These are phyloP conservation scores for Pseudomyrmex cubaensis DNA, from an alignment of 1,140 invertebrate species.

Conservation along the genomic window DNA sequence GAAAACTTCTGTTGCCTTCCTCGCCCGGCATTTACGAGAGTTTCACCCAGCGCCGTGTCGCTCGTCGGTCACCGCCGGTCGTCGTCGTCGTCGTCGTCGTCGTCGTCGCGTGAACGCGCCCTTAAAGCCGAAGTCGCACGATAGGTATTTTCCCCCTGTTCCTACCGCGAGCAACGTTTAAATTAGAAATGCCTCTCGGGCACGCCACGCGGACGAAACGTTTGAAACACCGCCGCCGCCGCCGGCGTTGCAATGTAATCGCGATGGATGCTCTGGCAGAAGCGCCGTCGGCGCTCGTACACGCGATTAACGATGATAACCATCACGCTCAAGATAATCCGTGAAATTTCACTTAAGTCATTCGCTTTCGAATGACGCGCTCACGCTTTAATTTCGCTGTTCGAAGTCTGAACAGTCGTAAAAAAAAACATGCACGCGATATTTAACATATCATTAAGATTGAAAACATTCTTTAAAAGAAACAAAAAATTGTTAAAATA, in stretches of 20 bases:
- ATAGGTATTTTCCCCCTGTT: conserved; percentile 61
- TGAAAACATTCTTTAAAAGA: too few species aligned
- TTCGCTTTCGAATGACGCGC: not conserved
- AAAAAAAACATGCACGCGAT: too few species aligned
- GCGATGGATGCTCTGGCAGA: conserved; percentile 22
- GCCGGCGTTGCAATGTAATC: conserved; percentile 35
- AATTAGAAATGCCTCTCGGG: conserved; percentile 72
- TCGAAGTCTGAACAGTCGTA: not conserved
- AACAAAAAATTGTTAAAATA: too few species aligned
- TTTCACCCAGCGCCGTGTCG: not conserved
- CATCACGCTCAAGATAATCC: conserved; percentile 29
- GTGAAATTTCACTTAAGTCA: conserved; percentile 42
- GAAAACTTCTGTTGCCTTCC: conserved; percentile 44
- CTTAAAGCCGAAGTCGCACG: conserved; percentile 64
- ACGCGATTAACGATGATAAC: conserved; percentile 47
- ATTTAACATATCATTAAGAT: not conserved
- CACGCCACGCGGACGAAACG: conserved; percentile 27
- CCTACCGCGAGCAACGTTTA: conserved; percentile 59
- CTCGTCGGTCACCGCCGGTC: not conserved
- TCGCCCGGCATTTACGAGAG: conserved; percentile 20
- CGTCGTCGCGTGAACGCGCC: conserved; percentile 60
- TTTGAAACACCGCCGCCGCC: conserved; percentile 28
- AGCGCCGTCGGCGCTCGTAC: conserved; percentile 13
- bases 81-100: conserved; percentile 1
- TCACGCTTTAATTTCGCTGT: conserved; percentile 16